Conservation (phyloP, 2,797 vertebrate species). For the Silurus lanzhouensis region DNA sequence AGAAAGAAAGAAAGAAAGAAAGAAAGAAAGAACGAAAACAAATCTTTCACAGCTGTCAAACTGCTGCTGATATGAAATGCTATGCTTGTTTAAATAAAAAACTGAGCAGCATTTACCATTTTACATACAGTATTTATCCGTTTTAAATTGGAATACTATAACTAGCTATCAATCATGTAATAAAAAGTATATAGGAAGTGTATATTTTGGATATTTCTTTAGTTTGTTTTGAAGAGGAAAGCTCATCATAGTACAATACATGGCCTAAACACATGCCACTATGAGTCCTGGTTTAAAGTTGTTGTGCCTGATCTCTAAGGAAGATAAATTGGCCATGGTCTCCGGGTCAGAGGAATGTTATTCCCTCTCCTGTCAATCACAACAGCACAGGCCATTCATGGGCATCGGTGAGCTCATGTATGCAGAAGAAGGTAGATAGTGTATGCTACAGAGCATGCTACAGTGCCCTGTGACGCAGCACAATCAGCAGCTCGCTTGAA, state of each 20-base stretch:
- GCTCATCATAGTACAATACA: neutral
- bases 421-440: constrained; percentile 1
- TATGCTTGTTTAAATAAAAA: neutral
- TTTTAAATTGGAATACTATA: neutral
- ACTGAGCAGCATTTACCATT: neutral
- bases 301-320: neutral
- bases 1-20: too few relatives aligned
- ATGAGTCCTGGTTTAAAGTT: neutral
- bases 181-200: neutral
- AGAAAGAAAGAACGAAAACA: too few relatives aligned
- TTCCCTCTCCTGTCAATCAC: neutral
- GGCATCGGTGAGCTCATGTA: neutral
- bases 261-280: neutral
- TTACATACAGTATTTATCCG: neutral
- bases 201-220: neutral
- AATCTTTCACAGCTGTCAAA: neutral
- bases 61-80: neutral
- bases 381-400: neutral
- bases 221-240: neutral
- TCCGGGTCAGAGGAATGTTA: neutral
- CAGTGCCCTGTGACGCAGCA: neutral
- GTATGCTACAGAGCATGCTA: neutral
- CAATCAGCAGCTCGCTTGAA: neutral
- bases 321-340: neutral
- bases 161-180: neutral